Base-by-base conservation (phyloP, 2,888 invertebrate species). In the Altica lythri region DNA sequence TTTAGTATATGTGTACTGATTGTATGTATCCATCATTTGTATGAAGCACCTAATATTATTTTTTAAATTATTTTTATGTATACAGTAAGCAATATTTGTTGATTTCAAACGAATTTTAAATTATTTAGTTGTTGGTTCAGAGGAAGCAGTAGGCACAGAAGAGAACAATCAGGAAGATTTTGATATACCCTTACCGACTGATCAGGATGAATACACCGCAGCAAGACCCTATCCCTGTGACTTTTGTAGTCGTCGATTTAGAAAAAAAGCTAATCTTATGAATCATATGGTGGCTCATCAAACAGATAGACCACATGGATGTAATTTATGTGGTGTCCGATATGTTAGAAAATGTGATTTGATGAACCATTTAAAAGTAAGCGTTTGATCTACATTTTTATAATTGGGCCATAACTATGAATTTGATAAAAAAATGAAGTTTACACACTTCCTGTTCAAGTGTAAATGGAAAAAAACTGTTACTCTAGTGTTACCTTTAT, bases 201-300 rank as follows among this genome's bases (percentile, higher is more conserved):
- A 90, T 71, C 90, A 90, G 77, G 87, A 88, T 69, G 88, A 89
- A 64, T 86, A 86, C 70, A 86, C 86, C 22, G 86, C 85, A 1
- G 84, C 84, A 70, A 81, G 90, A 2, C 92, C 91, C 0, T 90
- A 89, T 79, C 91, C 92, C 0, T 92, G 92, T 71, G 91, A 92
- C 72, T 91, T 91, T 73, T 92, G 92, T 72, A 90, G 89, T 57
- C 82, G 90, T 0, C 80, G 91, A 57, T 92, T 92, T 74, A 85
- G 90, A 32, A 91, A 91, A 71, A 91, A 91, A 70, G 87, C 87
- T 2, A 90, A 89, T 57, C 79, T 92, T 1, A 89, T 90, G 85
- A 90, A 89, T 74, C 92, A 92, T 72, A 91, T 92, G 89, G 86
- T 90, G 4, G 88, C 90, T 0, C 91, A 92, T 76, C 91, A 91